These are phyloP conservation scores for Lagorchestes hirsutus DNA, from an alignment of 2,797 vertebrate genomes.

Conservation along the genomic window DNA sequence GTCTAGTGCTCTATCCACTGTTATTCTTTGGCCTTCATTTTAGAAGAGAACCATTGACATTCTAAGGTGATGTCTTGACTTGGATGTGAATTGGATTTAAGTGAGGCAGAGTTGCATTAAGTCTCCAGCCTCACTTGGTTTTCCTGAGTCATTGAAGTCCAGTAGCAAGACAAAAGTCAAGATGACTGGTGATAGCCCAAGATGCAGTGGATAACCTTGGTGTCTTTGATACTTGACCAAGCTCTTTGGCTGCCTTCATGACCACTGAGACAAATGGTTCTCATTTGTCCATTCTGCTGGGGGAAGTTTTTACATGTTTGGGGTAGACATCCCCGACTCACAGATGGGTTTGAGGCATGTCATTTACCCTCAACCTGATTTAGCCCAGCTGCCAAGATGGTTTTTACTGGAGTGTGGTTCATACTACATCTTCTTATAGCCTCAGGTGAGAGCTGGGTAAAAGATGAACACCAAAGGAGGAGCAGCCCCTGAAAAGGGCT, in stretches of 20 bases:
- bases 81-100: neutral
- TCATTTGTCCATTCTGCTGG: too few species aligned
- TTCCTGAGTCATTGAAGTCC: neutral
- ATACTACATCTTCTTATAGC: neutral
- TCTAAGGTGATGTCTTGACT: neutral
- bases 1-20: neutral
- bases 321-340: neutral
- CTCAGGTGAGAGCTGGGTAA: neutral
- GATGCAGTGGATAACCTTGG: too few species aligned
- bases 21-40: neutral
- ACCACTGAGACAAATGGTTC: too few species aligned
- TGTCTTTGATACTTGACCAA: too few species aligned
- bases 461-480: neutral
- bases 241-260: too few species aligned
- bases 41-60: neutral
- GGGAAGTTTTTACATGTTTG: neutral
- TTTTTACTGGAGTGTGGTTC: neutral
- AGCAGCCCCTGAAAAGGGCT: neutral
- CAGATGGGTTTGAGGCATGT: neutral
- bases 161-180: neutral
- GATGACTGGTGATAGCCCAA: neutral
- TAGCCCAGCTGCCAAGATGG: neutral
- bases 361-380: neutral
- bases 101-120: neutral
- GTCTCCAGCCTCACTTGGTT: neutral